These are phyloP conservation scores for Periophthalmus magnuspinnatus DNA, from an alignment of 2,797 vertebrate species.

Conservation along the genomic window DNA sequence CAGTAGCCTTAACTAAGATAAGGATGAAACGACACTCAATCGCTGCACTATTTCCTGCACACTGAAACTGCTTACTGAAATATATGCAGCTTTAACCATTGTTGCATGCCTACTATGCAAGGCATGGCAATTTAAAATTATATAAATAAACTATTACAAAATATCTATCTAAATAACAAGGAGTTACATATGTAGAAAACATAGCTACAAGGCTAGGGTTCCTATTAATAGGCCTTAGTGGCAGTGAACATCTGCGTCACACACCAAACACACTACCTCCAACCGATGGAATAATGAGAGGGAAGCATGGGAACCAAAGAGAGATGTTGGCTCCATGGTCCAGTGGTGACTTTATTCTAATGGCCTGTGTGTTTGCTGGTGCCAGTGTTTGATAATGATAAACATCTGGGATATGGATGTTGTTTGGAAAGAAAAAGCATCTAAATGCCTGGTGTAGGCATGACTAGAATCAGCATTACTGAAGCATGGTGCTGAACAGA, in stretches of 20 bases:
- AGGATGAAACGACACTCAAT: constrained; percentile 38
- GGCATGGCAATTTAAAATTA: constrained; percentile 9
- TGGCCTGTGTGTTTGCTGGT: constrained; percentile 26
- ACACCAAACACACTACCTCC: constrained; percentile 66
- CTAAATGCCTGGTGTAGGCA: constrained; percentile 67
- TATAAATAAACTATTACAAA: constrained; percentile 20
- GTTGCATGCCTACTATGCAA: constrained; percentile 7
- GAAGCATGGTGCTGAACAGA: constrained; percentile 72
- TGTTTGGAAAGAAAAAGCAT: constrained; percentile 38
- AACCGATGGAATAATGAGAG: constrained; percentile 73
- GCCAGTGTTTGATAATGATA: constrained; percentile 27
- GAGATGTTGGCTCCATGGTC: constrained; percentile 21
- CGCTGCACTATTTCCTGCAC: background rate
- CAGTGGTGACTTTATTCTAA: constrained; percentile 28
- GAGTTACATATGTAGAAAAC: constrained; percentile 60
- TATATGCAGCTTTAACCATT: background rate
- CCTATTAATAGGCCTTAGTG: constrained; percentile 78
- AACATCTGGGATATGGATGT: constrained; percentile 35
- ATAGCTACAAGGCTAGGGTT: constrained; percentile 64
- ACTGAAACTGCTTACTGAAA: background rate
- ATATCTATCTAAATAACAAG: constrained; percentile 28
- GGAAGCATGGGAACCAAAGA: constrained; percentile 27
- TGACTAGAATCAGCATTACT: constrained; percentile 72
- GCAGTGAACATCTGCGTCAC: constrained; percentile 79
- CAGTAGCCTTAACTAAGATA: constrained; percentile 59